A percentile compares a stretch with the other conserved stretches of the same genome.
These are phyloP conservation scores for Nesometra sesokonis DNA, from an alignment of 35 echinoderm and acorn worm genomes.

Conservation along the genomic window DNA sequence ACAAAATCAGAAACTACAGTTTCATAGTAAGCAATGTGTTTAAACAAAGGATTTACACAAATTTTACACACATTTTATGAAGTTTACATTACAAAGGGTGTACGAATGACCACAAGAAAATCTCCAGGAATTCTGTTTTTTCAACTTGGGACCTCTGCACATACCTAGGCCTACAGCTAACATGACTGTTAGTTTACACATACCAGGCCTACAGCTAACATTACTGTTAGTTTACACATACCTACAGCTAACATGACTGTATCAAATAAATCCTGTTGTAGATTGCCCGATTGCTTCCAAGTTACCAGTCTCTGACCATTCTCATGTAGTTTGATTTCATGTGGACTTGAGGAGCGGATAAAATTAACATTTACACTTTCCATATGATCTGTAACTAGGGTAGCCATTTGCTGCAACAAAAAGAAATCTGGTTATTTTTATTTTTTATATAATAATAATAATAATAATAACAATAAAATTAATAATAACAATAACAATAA, in stretches of 20 bases:
- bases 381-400: slow-evolving; percentile 72
- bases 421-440: too few species aligned
- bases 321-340: slow-evolving; percentile 19
- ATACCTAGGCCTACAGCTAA: background rate
- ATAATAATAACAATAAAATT: too few species aligned
- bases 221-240: slow-evolving; percentile 16
- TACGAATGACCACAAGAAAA: too few species aligned
- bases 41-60: too few species aligned
- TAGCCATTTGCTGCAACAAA: slow-evolving; percentile 77
- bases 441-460: too few species aligned
- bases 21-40: too few species aligned
- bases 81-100: too few species aligned
- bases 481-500: too few species aligned
- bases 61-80: too few species aligned
- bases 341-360: slow-evolving; percentile 43
- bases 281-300: slow-evolving; percentile 23
- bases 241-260: slow-evolving; percentile 91
- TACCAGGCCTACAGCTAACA: background rate
- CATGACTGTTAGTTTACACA: background rate
- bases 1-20: too few species aligned
- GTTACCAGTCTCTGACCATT: slow-evolving; percentile 42
- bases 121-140: too few species aligned
- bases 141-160: too few species aligned
- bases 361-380: slow-evolving; percentile 43
- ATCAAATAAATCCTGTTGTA: slow-evolving; percentile 40